Conservation (phyloP, 2,888 invertebrate species). For the Dromius quadrimaculatus region DNA sequence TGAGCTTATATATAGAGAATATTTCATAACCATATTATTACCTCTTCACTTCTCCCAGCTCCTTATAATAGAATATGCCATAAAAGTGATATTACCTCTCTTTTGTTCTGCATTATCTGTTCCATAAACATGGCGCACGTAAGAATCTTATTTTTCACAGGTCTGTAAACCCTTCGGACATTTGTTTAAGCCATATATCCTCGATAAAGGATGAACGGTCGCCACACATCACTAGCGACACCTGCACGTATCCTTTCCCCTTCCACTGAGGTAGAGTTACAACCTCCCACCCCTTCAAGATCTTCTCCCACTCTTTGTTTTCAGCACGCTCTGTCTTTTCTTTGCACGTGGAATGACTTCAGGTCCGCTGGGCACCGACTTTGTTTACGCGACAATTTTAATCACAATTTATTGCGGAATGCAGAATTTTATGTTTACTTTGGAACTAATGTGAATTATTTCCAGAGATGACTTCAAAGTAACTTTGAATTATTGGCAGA, state of each 20-base stretch:
- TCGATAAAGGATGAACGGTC: constrained; percentile 32
- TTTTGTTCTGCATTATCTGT: too few relatives aligned
- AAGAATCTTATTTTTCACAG: constrained; percentile 40
- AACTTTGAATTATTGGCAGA: not conserved
- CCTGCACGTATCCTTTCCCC: constrained; percentile 25
- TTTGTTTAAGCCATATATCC: constrained; percentile 44
- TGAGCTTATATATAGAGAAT: too few relatives aligned
- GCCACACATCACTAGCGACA: constrained; percentile 50
- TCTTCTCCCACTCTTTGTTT: not conserved
- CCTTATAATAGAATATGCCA: too few relatives aligned
- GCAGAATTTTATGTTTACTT: constrained; percentile 12
- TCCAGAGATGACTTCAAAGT: not conserved
- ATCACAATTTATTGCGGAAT: constrained; percentile 22
- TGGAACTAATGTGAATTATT: constrained; percentile 10
- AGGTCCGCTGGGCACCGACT: constrained; percentile 17
- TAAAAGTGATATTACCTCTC: too few relatives aligned
- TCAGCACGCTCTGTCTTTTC: constrained; percentile 9
- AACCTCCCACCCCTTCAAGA: not conserved
- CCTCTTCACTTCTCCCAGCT: too few relatives aligned
- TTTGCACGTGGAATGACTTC: constrained; percentile 31
- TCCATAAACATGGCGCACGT: constrained; percentile 30
- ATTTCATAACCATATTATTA: too few relatives aligned
- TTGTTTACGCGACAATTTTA: constrained; percentile 29
- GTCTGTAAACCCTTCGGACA: constrained; percentile 14
- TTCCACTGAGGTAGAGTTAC: not conserved